Percentiles rank a stretch among this genome's conserved stretches.
These are phyloP conservation scores for Emydoidea blandingii DNA, from an alignment of 2,797 vertebrate genomes.

Conservation along the genomic window DNA sequence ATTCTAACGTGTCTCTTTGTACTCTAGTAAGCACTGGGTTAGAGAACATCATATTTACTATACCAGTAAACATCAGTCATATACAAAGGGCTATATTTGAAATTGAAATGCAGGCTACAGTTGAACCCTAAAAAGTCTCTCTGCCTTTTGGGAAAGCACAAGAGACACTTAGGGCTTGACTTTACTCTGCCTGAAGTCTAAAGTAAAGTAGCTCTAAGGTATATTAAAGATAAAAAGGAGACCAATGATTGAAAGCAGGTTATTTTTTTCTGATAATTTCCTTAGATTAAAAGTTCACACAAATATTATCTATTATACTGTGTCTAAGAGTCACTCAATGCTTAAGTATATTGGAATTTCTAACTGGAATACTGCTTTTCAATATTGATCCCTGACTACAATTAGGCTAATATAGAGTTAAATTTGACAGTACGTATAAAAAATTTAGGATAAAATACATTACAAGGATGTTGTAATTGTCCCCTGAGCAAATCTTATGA, in stretches of 20 bases:
- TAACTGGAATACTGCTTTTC: not conserved
- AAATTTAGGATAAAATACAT: not conserved
- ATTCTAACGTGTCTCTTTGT: conserved; percentile 39
- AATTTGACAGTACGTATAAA: not conserved
- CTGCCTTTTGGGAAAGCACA: conserved; percentile 1
- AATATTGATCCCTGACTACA: not conserved
- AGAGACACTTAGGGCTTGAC: not conserved
- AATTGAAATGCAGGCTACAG: conserved; percentile 31
- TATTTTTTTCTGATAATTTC: not conserved
- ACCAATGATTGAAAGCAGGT: not conserved
- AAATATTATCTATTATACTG: not conserved
- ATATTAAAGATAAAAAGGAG: not conserved
- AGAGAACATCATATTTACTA: conserved; percentile 4
- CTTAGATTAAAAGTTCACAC: not conserved
- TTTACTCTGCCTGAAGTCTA: not conserved
- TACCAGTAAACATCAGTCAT: conserved; percentile 42
- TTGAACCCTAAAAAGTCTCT: conserved; percentile 35
- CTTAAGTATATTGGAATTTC: not conserved
- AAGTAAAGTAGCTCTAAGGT: not conserved
- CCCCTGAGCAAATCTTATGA: not conserved
- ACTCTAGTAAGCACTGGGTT: conserved; percentile 17
- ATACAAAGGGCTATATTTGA: conserved; percentile 30
- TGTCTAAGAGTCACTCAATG: fast-evolving
- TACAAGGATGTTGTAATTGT: not conserved
- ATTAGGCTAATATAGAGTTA: not conserved